Evolutionary conservation across 2,797 vertebrate genomes (phyloP).

Genomic region (Poliocrania exsul): DNA sequence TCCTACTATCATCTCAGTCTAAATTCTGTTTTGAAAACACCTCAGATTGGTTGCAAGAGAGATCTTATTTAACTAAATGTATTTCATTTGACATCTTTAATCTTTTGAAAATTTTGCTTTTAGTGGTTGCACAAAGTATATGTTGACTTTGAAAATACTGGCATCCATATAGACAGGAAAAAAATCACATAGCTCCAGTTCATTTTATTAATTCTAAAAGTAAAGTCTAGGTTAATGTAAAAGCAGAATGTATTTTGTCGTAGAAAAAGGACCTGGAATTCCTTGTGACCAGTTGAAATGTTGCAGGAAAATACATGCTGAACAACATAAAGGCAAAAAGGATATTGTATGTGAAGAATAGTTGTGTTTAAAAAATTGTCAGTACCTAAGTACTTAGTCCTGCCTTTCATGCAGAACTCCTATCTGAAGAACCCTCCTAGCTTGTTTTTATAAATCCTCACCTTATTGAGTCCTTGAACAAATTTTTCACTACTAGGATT

Average conservation of each 20-base stretch:
- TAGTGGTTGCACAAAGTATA: background rate
- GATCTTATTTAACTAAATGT: background rate
- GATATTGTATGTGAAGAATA: background rate
- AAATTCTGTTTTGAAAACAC: background rate
- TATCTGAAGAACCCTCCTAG: background rate
- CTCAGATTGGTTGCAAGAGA: background rate
- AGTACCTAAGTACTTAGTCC: background rate
- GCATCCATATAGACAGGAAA: background rate
- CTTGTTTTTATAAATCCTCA: background rate
- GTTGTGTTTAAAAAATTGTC: background rate
- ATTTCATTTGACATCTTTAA: background rate
- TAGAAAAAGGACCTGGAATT: background rate
- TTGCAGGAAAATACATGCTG: background rate
- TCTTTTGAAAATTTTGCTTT: background rate
- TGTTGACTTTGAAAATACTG: background rate
- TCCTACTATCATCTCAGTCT: background rate
- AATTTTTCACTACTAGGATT: background rate
- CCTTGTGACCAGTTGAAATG: background rate
- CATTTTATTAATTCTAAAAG: background rate
- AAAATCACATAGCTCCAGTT: background rate
- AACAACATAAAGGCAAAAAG: background rate
- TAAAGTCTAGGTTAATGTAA: background rate
- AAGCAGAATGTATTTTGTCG: background rate
- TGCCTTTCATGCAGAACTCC: fast-evolving
- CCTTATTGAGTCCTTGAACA: background rate